Conservation (phyloP, 2,797 vertebrate genomes). For the Eptatretus atami region DNA sequence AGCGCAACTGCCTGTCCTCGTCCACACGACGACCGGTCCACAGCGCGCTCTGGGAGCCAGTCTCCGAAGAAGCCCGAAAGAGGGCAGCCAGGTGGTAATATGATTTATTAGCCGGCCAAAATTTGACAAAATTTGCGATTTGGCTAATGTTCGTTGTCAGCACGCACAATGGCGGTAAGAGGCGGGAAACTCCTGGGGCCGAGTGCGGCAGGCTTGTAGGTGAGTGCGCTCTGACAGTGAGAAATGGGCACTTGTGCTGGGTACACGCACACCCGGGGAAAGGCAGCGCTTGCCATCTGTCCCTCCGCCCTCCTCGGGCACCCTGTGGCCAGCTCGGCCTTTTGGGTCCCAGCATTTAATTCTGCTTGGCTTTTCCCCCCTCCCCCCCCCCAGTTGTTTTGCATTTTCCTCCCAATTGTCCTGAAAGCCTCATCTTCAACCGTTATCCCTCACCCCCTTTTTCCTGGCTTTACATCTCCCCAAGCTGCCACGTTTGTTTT, state of each 20-base stretch:
- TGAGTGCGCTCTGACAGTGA: conserved; percentile 5
- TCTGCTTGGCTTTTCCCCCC: too few relatives aligned
- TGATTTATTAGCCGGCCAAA: conserved; percentile 3
- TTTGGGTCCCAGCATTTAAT: too few relatives aligned
- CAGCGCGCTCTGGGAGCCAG: too few relatives aligned
- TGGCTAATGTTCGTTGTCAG: conserved; percentile 5
- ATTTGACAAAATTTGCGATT: conserved; percentile 4
- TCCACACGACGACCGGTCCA: too few relatives aligned
- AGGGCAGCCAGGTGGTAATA: conserved; percentile 4
- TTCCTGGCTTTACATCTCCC: too few relatives aligned
- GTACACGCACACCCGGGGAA: conserved; percentile 2
- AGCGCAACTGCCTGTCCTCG: too few relatives aligned
- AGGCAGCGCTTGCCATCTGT: conserved; percentile 4
- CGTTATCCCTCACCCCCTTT: too few relatives aligned
- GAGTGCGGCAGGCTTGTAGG: background rate
- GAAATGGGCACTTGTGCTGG: conserved; percentile 2
- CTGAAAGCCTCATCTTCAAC: too few relatives aligned
- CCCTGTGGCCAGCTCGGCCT: background rate
- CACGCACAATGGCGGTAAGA: conserved; percentile 3
- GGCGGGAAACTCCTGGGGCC: conserved; percentile 5
- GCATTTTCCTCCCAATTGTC: too few relatives aligned
- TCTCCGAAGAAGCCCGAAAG: background rate
- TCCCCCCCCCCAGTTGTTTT: too few relatives aligned
- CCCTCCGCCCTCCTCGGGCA: background rate
- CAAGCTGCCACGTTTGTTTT: too few relatives aligned